These are phyloP conservation scores for Sinohyriopsis cumingii DNA, from an alignment of 2,888 invertebrate genomes.

Conservation along the genomic window DNA sequence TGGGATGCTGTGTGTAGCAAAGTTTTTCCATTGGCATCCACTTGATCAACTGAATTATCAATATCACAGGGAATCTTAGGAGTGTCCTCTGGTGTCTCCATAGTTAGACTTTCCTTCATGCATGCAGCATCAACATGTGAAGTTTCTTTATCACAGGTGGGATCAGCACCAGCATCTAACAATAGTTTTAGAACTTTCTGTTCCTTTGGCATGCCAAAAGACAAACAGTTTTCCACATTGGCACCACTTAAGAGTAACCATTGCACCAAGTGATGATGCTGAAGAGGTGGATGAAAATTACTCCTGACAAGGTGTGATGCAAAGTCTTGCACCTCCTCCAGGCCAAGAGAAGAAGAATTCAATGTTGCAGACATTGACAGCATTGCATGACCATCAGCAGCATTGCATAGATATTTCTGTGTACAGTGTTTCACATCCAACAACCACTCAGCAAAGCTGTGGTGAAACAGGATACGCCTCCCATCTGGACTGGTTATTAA, in stretches of 20 bases:
- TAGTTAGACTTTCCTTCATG: constrained; percentile 46
- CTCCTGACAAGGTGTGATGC: constrained; percentile 73
- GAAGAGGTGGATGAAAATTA: constrained; percentile 63
- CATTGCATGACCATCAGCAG: constrained; percentile 86
- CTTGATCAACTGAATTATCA: constrained; percentile 71
- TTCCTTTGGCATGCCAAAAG: constrained; percentile 64
- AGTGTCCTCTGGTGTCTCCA: constrained; percentile 37
- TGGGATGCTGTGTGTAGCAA: constrained; percentile 84
- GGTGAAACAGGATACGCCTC: constrained; percentile 85
- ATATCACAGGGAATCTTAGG: constrained; percentile 43
- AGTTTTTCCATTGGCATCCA: constrained; percentile 79
- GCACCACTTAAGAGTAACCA: constrained; percentile 79
- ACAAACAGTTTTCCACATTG: constrained; percentile 63
- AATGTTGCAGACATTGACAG: constrained; percentile 79
- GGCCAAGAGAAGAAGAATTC: constrained; percentile 73
- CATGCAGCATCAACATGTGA: constrained; percentile 72
- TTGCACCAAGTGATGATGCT: constrained; percentile 79
- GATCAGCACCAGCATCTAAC: constrained; percentile 91
- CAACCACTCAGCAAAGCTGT: constrained; percentile 95
- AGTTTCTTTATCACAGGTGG: constrained; percentile 90
- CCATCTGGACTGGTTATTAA: constrained; percentile 82
- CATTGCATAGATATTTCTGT: constrained; percentile 85
- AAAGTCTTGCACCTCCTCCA: constrained; percentile 73
- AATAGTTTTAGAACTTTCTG: constrained; percentile 78
- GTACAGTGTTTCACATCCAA: constrained; percentile 98